Evolutionary conservation across 2,888 invertebrate species (phyloP).

Genomic region (Sycophila texana): DNA sequence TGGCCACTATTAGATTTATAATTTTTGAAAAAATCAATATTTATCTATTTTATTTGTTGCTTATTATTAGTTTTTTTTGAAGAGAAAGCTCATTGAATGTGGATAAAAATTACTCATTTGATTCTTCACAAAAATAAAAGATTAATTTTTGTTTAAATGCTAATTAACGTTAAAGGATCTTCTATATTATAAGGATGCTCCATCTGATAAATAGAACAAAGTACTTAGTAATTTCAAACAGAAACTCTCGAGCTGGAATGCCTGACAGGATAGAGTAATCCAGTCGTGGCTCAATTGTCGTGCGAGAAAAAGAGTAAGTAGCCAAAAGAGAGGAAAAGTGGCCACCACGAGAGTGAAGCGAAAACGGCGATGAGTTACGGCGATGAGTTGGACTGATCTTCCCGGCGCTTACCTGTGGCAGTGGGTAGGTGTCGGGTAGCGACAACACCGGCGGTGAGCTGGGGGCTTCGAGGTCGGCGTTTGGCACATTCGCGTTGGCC

Average conservation of each 20-base stretch:
- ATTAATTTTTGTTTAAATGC: too few relatives aligned
- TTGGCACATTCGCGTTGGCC: conserved; percentile 76
- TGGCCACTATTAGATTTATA: conserved; percentile 41
- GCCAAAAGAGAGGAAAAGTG: conserved; percentile 39
- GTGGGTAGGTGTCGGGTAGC: conserved; percentile 73
- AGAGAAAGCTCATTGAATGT: too few relatives aligned
- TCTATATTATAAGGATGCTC: too few relatives aligned
- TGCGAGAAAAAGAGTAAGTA: conserved; percentile 1
- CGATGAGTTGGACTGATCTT: background rate
- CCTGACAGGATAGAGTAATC: conserved; percentile 33
- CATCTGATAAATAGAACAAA: too few relatives aligned
- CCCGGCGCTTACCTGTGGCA: conserved; percentile 70
- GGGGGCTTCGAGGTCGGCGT: conserved; percentile 80
- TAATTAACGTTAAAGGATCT: too few relatives aligned
- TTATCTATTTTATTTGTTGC: too few relatives aligned
- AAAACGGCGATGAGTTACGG: conserved; percentile 29
- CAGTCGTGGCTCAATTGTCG: conserved; percentile 14
- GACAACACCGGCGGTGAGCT: conserved; percentile 73
- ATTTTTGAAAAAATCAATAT: conserved; percentile 1
- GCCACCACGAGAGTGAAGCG: conserved; percentile 48
- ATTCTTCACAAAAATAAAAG: too few relatives aligned
- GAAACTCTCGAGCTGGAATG: background rate
- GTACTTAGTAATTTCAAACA: too few relatives aligned
- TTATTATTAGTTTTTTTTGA: too few relatives aligned
- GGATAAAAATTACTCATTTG: too few relatives aligned